Conservation (phyloP, 2,113 vertebrate genomes). For the Irena cyanogastra region DNA sequence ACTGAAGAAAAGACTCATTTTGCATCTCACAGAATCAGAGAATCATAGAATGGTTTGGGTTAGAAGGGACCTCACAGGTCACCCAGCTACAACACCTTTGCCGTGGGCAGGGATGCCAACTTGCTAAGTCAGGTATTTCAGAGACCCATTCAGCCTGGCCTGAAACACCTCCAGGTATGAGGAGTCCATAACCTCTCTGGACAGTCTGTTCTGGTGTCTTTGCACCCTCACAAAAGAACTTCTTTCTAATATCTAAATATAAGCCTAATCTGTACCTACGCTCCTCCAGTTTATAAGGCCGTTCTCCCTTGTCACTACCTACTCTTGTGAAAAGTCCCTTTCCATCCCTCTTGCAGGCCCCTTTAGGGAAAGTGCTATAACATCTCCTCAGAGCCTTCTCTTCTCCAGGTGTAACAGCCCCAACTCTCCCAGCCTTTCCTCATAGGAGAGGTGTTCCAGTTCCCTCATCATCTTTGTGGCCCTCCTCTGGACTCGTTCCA, state of each 20-base stretch:
- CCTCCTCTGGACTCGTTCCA: neutral
- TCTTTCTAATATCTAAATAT: neutral
- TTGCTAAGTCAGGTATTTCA: neutral
- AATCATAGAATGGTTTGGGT: neutral
- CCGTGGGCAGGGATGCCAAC: rapidly evolving
- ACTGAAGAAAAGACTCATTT: neutral
- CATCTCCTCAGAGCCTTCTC: neutral
- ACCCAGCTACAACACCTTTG: neutral
- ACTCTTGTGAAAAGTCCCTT: neutral
- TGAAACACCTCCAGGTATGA: neutral
- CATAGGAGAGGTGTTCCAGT: neutral
- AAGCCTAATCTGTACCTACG: too few species aligned
- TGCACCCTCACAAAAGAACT: neutral
- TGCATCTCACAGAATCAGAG: neutral
- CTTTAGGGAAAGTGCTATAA: neutral
- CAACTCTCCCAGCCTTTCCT: neutral
- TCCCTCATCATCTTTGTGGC: neutral
- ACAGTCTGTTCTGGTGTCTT: neutral
- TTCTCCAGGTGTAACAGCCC: neutral
- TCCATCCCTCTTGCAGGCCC: neutral
- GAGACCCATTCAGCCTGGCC: neutral
- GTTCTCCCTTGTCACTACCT: neutral
- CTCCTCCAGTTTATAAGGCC: neutral
- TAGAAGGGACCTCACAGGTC: neutral
- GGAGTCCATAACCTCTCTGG: neutral